Conservation (phyloP, 2,113 vertebrate species). For the Eidolon helvum region DNA sequence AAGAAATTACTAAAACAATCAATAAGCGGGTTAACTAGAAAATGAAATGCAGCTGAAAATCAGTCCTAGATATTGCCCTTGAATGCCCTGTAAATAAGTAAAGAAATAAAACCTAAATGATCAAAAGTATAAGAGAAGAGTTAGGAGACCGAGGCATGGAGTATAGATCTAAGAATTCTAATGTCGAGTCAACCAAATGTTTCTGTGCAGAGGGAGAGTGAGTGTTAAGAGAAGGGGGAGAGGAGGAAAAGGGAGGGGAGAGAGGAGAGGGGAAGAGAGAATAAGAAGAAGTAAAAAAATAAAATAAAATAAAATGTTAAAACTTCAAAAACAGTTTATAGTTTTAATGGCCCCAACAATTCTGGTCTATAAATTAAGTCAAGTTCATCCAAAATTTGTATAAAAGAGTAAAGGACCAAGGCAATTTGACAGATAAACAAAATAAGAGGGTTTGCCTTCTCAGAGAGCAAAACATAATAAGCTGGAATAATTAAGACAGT, state of each 20-base stretch:
- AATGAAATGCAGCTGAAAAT: background rate
- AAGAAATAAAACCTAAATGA: background rate
- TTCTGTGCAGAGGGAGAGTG: background rate
- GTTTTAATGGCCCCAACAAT: background rate
- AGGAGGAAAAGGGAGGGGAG: rapidly evolving
- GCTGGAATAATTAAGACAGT: background rate
- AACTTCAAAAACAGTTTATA: background rate
- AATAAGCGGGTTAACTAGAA: background rate
- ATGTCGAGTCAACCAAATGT: background rate
- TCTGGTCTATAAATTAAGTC: background rate
- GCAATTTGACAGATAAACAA: background rate
- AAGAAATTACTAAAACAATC: slow-evolving; percentile 8
- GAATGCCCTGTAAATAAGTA: background rate
- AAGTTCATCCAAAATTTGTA: background rate
- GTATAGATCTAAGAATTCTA: background rate
- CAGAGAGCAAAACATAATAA: background rate
- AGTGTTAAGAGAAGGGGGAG: background rate
- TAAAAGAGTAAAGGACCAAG: background rate
- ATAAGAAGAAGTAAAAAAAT: background rate
- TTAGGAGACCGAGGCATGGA: background rate
- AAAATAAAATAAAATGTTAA: background rate
- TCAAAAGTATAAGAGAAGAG: background rate
- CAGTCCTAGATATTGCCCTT: background rate
- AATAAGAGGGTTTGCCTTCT: background rate
- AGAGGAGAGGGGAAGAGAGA: rapidly evolving